phyloP scores from a whole-genome alignment of 2,797 vertebrate species.

The Poecilia gillii region DNA sequence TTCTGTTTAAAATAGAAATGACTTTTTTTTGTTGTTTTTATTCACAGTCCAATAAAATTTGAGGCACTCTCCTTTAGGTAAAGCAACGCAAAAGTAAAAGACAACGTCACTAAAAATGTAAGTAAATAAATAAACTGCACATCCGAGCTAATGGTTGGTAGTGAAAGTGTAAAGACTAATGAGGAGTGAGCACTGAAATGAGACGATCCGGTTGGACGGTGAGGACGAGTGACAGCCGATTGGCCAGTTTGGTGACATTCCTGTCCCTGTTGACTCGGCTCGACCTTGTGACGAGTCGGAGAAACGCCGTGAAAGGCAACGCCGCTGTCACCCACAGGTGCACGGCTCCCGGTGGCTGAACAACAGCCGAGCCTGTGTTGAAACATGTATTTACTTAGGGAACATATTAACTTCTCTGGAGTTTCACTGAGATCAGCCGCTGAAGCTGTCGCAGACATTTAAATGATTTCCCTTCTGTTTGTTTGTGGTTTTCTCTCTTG shows the following conservation, averaged over 20 bases:
- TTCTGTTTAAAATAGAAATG: neutral
- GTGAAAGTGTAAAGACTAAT: neutral
- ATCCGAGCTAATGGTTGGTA: neutral
- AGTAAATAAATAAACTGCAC: neutral
- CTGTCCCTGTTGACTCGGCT: slow-evolving; percentile 65
- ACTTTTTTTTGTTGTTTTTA: neutral
- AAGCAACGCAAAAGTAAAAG: neutral
- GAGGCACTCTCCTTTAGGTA: neutral
- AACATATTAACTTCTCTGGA: slow-evolving; percentile 43
- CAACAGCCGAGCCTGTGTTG: slow-evolving; percentile 39
- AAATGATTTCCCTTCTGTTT: slow-evolving; percentile 9
- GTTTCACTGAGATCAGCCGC: slow-evolving; percentile 21
- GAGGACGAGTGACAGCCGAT: slow-evolving; percentile 43
- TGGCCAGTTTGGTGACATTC: slow-evolving; percentile 77
- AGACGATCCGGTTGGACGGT: slow-evolving; percentile 15
- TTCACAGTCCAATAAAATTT: neutral
- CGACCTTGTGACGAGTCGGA: slow-evolving; percentile 59
- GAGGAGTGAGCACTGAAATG: slow-evolving; percentile 3
- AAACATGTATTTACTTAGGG: slow-evolving; percentile 35
- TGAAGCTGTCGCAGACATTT: neutral
- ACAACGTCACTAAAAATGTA: neutral
- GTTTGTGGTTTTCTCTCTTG: slow-evolving; percentile 36
- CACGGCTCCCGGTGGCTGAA: slow-evolving; percentile 7
- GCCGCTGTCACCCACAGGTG: slow-evolving; percentile 31
- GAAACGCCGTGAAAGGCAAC: slow-evolving; percentile 34